Base-by-base conservation (phyloP, 1,140 invertebrate species). In the Helicoverpa armigera region DNA sequence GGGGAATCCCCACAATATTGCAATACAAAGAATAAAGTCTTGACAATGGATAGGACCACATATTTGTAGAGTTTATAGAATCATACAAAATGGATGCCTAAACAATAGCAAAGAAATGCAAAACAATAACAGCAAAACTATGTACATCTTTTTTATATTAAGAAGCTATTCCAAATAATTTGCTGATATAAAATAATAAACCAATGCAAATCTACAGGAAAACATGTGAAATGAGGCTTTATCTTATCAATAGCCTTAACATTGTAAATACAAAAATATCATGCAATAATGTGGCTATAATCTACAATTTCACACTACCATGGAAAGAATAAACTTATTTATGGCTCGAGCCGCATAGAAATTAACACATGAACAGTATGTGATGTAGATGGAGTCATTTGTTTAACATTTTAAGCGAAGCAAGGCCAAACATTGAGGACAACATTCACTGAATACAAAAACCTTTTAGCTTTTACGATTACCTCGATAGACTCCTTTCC, bases 401-500 rank as follows among this genome's bases (percentile, higher is more conserved):
- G 60, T 54, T 77, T 77, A 65, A 56, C n/a, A 12, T 75, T 75
- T 75, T 61, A 11, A 54, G 53, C 63, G 23, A 13, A 69, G 4
- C 50, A 79, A 70, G 65, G 76, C 58, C 76, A 50, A 79, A 79
- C 65, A 58, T 79, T 18, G 11, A 50, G 29, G 53, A 60, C 76
- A 58, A 70, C 76, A 60, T 58, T 79, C 35, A 70, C 54, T 23
- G 2, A 23, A 43, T 31, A 53, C 31, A 67, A 67, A 67, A 35
- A 35, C 5, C 18, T 43, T 43, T 1, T 7, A 43, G 35, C 35
- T 1, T 23, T 43, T 13, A 4, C 53, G 18, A 7, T 89, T 91
- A 95, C 95, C 90, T 95, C 92, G 31, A 94, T 93, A 69, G 86
- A 91, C 86, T 96, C 95, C 85, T 96, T 96, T 76, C 96, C 96